Conservation (phyloP, 2,113 vertebrate species). For the Upupa epops region DNA sequence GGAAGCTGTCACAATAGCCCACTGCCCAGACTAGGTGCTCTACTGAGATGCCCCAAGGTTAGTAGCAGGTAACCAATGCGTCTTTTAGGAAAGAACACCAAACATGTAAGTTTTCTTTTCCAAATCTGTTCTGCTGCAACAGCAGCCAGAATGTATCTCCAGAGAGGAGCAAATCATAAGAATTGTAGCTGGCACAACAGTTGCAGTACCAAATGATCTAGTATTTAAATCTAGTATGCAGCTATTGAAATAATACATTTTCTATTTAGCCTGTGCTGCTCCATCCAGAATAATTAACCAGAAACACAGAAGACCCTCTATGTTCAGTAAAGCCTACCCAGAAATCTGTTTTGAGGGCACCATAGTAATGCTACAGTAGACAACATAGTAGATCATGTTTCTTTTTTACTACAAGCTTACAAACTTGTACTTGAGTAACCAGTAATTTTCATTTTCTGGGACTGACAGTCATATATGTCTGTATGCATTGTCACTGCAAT, state of each 20-base stretch:
- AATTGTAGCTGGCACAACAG: neutral
- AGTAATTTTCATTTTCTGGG: neutral
- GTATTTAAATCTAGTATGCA: neutral
- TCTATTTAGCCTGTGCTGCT: neutral
- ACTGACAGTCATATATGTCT: neutral
- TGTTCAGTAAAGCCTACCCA: neutral
- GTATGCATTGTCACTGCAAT: neutral
- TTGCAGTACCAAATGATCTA: neutral
- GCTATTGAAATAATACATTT: slow-evolving; percentile 3
- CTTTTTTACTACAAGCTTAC: neutral
- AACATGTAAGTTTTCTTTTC: neutral
- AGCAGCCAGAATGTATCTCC: slow-evolving; percentile 3
- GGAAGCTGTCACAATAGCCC: neutral
- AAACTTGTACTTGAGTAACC: neutral
- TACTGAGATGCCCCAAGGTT: slow-evolving; percentile 39
- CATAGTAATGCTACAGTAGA: neutral
- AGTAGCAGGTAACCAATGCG: neutral
- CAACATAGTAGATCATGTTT: neutral
- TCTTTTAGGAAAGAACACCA: neutral
- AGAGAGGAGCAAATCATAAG: neutral
- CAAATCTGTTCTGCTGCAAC: slow-evolving; percentile 18
- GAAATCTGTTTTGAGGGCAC: neutral
- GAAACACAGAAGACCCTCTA: neutral
- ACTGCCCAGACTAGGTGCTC: slow-evolving; percentile 55
- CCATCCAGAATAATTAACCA: neutral